Evolutionary conservation across 1,140 invertebrate species (phyloP), one percentile per base, ranked within the genome.

Genomic region (Dicyema japonicum): DNA sequence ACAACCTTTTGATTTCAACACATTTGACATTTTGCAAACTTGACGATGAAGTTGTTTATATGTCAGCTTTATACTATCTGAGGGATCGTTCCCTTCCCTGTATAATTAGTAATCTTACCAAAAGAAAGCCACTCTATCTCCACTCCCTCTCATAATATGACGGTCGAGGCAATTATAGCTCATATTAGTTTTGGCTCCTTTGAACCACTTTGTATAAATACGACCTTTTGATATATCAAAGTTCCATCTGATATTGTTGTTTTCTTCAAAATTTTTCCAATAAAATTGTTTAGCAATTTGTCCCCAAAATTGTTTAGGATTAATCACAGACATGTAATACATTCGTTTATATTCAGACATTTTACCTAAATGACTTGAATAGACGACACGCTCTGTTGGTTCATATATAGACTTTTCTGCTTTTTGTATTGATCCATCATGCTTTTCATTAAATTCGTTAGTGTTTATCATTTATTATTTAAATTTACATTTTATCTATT

Each of bases 1-100:
- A n/a, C n/a, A n/a, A n/a, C n/a, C n/a, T n/a, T n/a, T n/a, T n/a
- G n/a, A n/a, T n/a, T n/a, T n/a, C n/a, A n/a, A n/a, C n/a, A n/a
- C n/a, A n/a, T n/a, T n/a, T n/a, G n/a, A n/a, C 8, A 26, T 29
- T 26, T 28, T 9, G 19, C 19, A 21, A 5, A 50, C 76, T 47
- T 76, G 60, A 39, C 68, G 64, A 36, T 72, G 51, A 1, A 94
- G 57, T 39, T 82, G 68, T 30, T 59, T 63, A 47, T 85, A 94
- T 0, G 78, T 88, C 16, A 90, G 56, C 26, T 66, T 57, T 27
- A 64, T 68, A 24, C 29, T 13, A 43, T 69, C 66, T 42, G 88
- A 74, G 3, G 71, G 70, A 46, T 85, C 69, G 53, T 90, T 90
- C 30, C 78, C 78, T 60, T 85, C 80, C n/a, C n/a, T n/a, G n/a